These are phyloP conservation scores for Chondrosia reniformis DNA, from an alignment of 37 sponge, comb jelly and placozoan species.

Conservation along the genomic window DNA sequence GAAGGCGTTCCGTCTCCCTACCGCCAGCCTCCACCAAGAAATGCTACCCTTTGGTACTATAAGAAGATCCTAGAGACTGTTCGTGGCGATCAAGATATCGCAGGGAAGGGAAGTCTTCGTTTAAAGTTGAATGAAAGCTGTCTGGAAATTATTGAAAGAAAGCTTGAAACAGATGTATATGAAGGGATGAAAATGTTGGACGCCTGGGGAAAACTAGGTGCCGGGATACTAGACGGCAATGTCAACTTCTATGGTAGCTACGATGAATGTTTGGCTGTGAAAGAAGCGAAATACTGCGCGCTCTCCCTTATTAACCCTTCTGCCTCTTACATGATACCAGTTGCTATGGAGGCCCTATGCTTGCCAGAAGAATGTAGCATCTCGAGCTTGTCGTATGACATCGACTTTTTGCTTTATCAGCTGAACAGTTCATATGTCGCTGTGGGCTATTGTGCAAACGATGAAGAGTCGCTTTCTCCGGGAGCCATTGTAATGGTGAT, in stretches of 20 bases:
- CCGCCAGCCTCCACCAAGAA: no score
- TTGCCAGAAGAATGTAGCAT: neutral
- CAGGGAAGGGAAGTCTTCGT: no score
- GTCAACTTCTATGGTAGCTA: constrained; percentile 10
- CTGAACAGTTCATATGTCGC: neutral
- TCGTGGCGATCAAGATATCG: no score
- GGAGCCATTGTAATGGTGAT: constrained; percentile 58
- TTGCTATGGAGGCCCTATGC: neutral
- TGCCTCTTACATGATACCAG: neutral
- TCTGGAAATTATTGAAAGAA: no score
- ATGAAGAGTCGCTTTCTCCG: constrained; percentile 1
- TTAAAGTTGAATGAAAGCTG: no score
- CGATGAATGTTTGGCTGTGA: constrained; percentile 29
- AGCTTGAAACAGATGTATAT: no score
- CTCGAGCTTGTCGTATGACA: neutral
- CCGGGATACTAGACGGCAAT: constrained; percentile 28
- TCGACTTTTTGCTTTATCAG: neutral
- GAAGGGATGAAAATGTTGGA: constrained; percentile 6
- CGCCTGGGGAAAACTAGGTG: constrained; percentile 45
- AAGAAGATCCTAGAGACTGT: no score
- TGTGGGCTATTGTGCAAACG: neutral
- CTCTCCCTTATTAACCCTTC: neutral
- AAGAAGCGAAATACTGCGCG: constrained; percentile 37
- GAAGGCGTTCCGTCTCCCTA: no score
- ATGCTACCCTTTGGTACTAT: no score